Evolutionary conservation across 2,888 invertebrate genomes (phyloP), one percentile per base, ranked within the genome.

Genomic region (Ormyrus thymus): DNA sequence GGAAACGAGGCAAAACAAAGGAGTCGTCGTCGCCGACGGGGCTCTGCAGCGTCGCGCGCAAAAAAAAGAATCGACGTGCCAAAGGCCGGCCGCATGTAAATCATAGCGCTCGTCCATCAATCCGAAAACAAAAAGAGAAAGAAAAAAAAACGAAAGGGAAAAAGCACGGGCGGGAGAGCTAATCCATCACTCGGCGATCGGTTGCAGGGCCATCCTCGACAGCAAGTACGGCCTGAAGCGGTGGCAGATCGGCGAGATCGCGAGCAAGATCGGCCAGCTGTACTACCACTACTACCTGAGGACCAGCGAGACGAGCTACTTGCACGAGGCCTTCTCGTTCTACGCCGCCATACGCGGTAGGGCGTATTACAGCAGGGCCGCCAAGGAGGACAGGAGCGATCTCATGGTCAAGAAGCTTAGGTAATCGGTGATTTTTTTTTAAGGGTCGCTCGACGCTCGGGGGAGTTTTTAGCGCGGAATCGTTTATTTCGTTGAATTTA

Each of bases 201-300:
- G 15, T 90, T 90, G 43, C 89, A 93, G 94, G 85, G 92, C 94
- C 90, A 93, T 97, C 81, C 92, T 98, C 84, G 98, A 98, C 90
- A 94, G 94, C 82, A 97, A 97, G 91, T 98, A 98, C 91, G 97
- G 97, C 51, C 92, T 98, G 86, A 98, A 98, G 89, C 92, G 98
- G 85, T 98, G 98, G 98, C 98, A 98, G 91, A 98, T 98, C 85
- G 98, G 98, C 73, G 98, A 98, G 91, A 98, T 98, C 83, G 98
- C 98, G 68, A 98, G 98, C 73, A 98, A 98, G 92, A 98, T 98
- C 89, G 98, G 98, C 83, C 98, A 98, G 91, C 94, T 98, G 50
- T 98, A 98, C 91, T 98, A 98, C 91, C 98, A 98, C 91, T 98
- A 98, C 91, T 98, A 98, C 90, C 92, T 98, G 87, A 93, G 98